phyloP scores from a whole-genome alignment of 2,797 vertebrate genomes.

The Fundulus diaphanus region DNA sequence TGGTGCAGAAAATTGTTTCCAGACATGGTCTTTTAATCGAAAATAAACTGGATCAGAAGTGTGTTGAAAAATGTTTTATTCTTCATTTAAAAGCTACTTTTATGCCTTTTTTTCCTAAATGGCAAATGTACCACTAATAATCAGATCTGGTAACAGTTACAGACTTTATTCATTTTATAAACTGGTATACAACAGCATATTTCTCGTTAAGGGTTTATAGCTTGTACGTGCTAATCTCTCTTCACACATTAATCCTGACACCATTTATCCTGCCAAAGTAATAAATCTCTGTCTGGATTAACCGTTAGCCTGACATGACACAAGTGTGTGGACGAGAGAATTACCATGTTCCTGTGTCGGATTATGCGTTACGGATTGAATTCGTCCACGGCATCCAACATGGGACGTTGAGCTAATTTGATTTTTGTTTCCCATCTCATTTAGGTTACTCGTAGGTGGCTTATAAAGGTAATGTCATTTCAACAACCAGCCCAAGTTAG shows the following conservation, averaged over 20 bases:
- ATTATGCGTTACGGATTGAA: conserved; percentile 1
- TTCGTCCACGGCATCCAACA: not conserved
- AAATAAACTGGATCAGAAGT: conserved; percentile 5
- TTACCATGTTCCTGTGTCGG: conserved; percentile 42
- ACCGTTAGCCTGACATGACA: conserved; percentile 37
- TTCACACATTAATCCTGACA: conserved; percentile 49
- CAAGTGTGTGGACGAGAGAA: conserved; percentile 30
- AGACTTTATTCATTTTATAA: conserved; percentile 1
- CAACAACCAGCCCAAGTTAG: not conserved
- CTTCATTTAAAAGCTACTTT: not conserved
- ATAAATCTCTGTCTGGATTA: conserved; percentile 60
- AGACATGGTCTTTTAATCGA: conserved; percentile 5
- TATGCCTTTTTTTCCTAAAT: not conserved
- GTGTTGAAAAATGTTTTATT: not conserved
- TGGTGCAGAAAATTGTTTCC: conserved; percentile 25
- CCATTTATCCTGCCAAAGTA: conserved; percentile 38
- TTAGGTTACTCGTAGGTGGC: not conserved
- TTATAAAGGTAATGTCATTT: not conserved
- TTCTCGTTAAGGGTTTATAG: conserved; percentile 18
- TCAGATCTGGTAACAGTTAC: not conserved
- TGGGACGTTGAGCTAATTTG: not conserved
- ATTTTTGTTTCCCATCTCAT: not conserved
- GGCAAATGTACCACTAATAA: not conserved
- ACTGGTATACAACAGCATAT: conserved; percentile 9
- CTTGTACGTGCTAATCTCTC: conserved; percentile 39